Evolutionary conservation across 2,797 vertebrate genomes (phyloP).

Genomic region (Sitta carolinensis): DNA sequence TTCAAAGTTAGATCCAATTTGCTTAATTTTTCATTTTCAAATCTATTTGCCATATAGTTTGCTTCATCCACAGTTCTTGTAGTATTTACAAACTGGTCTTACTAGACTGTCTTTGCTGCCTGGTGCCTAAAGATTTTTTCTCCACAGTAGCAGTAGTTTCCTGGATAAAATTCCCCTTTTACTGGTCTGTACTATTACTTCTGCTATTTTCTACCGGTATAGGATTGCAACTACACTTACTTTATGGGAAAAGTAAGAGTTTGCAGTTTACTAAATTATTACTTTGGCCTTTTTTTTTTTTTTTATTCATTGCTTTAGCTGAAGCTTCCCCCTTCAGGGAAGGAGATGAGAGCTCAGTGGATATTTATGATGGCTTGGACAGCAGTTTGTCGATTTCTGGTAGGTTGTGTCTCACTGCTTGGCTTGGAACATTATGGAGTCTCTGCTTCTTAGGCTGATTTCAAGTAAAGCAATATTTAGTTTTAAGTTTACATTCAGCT

Average conservation of each 20-base stretch:
- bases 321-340: conserved; percentile 77
- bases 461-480: background rate
- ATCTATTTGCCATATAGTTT: background rate
- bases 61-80: background rate
- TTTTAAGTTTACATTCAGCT: background rate
- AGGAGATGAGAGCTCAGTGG: conserved; percentile 88
- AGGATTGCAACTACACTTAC: background rate
- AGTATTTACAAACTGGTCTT: background rate
- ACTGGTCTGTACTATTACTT: background rate
- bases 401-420: conserved; percentile 60
- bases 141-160: background rate
- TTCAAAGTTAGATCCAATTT: background rate
- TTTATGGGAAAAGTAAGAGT: background rate
- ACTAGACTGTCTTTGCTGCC: background rate
- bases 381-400: conserved; percentile 70
- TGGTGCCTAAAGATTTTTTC: background rate
- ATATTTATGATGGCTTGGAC: conserved; percentile 94
- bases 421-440: background rate
- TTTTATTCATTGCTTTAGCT: background rate
- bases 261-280: background rate
- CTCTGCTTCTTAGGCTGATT: background rate
- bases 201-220: background rate
- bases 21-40: background rate
- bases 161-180: background rate
- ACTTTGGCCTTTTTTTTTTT: background rate